Conservation (phyloP, 2,888 invertebrate genomes). For the Zelleria hepariella region DNA sequence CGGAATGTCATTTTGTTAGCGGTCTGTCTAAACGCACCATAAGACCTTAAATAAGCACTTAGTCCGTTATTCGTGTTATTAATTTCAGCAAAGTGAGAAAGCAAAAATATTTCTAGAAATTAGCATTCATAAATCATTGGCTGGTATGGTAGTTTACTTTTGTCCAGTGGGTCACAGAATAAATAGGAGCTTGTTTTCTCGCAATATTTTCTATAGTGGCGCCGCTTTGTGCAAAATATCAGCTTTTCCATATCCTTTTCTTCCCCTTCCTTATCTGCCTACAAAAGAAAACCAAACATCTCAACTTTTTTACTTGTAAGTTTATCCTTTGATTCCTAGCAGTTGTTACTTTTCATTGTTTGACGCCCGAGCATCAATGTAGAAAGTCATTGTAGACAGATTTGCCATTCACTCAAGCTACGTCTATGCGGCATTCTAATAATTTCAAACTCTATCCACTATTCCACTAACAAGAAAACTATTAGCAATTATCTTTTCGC, state of each 20-base stretch:
- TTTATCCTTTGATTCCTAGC: no score
- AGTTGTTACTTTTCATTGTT: not conserved
- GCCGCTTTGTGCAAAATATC: no score
- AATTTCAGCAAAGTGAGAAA: not conserved
- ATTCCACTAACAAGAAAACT: slow-evolving; percentile 66
- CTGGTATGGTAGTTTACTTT: not conserved
- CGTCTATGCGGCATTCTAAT: not conserved
- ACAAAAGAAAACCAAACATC: no score
- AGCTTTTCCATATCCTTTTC: no score
- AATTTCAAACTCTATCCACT: not conserved
- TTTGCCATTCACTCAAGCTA: not conserved
- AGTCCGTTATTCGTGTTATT: not conserved
- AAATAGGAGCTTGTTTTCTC: not conserved
- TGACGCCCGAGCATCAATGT: no score
- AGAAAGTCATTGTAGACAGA: not conserved
- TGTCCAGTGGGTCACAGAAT: not conserved
- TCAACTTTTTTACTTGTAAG: no score
- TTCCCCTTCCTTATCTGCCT: no score
- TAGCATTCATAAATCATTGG: not conserved
- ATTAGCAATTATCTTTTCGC: slow-evolving; percentile 61
- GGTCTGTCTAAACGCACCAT: not conserved
- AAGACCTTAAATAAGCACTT: not conserved
- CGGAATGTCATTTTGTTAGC: no score
- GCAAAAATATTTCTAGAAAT: not conserved
- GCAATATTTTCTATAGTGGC: no score